These are phyloP conservation scores for Galeopterus variegatus DNA, from an alignment of 2,113 vertebrate species.

Conservation along the genomic window DNA sequence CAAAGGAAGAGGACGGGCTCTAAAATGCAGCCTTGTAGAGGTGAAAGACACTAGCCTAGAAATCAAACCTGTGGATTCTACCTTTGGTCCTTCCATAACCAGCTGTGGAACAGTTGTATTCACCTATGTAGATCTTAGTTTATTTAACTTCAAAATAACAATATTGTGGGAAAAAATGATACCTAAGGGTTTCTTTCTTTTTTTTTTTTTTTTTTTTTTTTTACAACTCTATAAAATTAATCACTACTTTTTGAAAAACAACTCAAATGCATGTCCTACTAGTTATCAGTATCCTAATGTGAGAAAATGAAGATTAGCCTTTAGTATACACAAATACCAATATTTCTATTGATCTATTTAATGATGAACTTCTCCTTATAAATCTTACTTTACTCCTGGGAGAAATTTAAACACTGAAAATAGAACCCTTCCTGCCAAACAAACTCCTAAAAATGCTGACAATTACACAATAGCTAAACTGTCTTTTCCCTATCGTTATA, in stretches of 20 bases:
- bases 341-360: neutral
- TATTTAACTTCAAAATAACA: neutral
- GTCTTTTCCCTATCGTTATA: constrained; percentile 8
- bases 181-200: neutral
- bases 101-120: neutral
- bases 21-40: neutral
- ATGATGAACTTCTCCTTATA: neutral
- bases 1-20: neutral
- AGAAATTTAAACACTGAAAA: constrained; percentile 35
- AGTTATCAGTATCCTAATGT: neutral
- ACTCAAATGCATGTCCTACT: neutral
- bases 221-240: neutral
- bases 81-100: neutral
- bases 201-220: neutral
- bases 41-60: neutral
- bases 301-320: neutral
- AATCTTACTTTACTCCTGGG: neutral
- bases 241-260: neutral
- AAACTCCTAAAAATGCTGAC: neutral
- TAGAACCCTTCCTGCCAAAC: neutral
- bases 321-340: neutral
- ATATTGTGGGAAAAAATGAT: neutral
- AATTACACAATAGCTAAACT: neutral
- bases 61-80: neutral
- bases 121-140: neutral